Conservation (phyloP, 2,797 vertebrate genomes). For the Vespertilio murinus region DNA sequence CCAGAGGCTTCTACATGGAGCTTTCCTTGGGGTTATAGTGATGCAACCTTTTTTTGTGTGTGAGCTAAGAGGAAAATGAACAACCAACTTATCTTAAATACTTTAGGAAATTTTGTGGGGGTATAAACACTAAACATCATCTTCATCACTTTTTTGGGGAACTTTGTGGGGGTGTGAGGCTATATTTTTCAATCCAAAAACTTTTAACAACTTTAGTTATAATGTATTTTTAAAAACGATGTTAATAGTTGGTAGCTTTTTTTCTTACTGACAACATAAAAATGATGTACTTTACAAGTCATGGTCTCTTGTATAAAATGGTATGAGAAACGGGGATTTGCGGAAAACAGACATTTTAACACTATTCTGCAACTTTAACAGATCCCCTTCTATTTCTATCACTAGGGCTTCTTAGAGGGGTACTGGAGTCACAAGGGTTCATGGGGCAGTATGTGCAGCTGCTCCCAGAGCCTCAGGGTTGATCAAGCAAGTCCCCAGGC, state of each 20-base stretch:
- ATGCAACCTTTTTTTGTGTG: background rate
- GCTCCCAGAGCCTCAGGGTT: background rate
- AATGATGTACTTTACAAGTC: background rate
- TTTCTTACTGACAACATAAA: background rate
- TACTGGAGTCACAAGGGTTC: fast-evolving
- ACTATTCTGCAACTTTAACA: background rate
- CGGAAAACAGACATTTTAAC: background rate
- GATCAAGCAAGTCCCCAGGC: background rate
- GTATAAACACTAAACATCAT: background rate
- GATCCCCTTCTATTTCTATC: background rate
- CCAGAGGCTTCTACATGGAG: background rate
- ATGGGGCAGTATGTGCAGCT: fast-evolving
- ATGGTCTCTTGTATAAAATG: background rate
- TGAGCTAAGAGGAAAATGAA: background rate
- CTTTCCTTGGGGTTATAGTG: background rate
- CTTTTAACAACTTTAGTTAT: background rate
- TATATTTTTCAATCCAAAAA: background rate
- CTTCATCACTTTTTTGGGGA: background rate
- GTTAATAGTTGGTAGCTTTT: background rate
- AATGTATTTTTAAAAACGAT: background rate
- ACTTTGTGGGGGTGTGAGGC: background rate
- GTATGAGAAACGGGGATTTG: background rate
- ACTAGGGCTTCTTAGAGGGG: background rate
- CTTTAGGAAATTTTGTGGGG: background rate
- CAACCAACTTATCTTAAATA: background rate